A percentile compares a stretch with the other conserved stretches of the same genome.
Conservation (phyloP, 2,113 vertebrate genomes). For the Tichodroma muraria region DNA sequence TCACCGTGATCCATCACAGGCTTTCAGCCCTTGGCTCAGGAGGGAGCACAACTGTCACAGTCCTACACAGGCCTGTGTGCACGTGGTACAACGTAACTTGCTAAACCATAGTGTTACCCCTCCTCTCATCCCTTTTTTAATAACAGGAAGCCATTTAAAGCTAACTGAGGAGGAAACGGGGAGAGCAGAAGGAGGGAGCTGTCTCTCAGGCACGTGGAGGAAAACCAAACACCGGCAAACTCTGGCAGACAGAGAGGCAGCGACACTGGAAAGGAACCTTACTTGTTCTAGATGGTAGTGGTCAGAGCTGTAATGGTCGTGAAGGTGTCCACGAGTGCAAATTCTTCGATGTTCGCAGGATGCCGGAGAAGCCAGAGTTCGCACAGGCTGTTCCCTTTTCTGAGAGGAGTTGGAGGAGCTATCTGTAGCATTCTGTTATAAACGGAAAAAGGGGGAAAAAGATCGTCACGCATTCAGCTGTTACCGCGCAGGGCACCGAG, state of each 20-base stretch:
- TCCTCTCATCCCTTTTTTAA: neutral
- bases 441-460: neutral
- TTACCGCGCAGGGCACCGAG: neutral
- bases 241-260: neutral
- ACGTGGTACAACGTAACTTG: accelerated
- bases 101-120: neutral
- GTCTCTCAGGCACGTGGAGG: neutral
- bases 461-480: neutral
- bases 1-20: neutral
- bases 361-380: slow-evolving; percentile 84
- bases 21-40: neutral
- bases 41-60: neutral
- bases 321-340: slow-evolving; percentile 83
- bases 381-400: slow-evolving; percentile 77
- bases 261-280: neutral
- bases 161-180: neutral
- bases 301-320: slow-evolving; percentile 84
- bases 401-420: slow-evolving; percentile 84
- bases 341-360: slow-evolving; percentile 86
- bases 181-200: neutral
- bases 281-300: slow-evolving; percentile 93
- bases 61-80: neutral
- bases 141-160: neutral
- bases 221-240: neutral
- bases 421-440: slow-evolving; percentile 76